phyloP scores from a whole-genome alignment of 2,113 vertebrate species.

The Anseranas semipalmata region DNA sequence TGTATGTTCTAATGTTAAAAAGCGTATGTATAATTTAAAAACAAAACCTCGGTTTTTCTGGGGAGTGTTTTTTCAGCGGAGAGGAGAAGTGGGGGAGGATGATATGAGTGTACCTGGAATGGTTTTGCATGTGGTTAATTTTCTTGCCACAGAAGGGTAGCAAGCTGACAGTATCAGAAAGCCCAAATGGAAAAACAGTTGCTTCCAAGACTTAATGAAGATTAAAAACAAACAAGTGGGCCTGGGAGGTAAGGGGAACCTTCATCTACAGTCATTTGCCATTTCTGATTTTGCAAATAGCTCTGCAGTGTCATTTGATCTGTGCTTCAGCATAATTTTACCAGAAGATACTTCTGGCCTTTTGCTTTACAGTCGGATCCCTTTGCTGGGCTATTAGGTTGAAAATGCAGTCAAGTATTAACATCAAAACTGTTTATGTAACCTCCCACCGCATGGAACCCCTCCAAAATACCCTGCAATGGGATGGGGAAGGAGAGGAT shows the following conservation, averaged over 20 bases:
- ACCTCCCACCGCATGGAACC: neutral
- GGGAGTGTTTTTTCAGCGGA: neutral
- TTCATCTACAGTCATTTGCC: conserved; percentile 2
- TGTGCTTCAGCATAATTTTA: conserved; percentile 52
- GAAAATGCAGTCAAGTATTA: conserved; percentile 68
- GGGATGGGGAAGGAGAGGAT: neutral
- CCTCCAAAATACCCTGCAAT: conserved; percentile 2
- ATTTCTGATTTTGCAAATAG: conserved; percentile 50
- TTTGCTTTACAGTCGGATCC: conserved; percentile 57
- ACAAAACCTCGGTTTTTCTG: neutral
- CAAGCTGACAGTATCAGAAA: conserved; percentile 5
- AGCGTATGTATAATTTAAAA: conserved; percentile 9
- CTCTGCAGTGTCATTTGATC: neutral
- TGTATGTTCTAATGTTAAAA: neutral
- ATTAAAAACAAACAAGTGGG: conserved; percentile 39
- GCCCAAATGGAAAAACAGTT: conserved; percentile 8
- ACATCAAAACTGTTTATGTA: conserved; percentile 36
- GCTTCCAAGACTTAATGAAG: conserved; percentile 32
- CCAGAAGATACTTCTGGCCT: conserved; percentile 66
- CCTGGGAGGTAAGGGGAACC: neutral
- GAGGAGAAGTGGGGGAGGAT: neutral
- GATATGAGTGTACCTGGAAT: neutral
- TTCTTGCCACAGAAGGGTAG: neutral
- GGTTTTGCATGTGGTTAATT: conserved; percentile 10
- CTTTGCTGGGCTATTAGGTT: conserved; percentile 50